These are phyloP conservation scores for pig (Sus scrofa) DNA, from an alignment of 2,113 vertebrate species.

Conservation along the genomic window DNA sequence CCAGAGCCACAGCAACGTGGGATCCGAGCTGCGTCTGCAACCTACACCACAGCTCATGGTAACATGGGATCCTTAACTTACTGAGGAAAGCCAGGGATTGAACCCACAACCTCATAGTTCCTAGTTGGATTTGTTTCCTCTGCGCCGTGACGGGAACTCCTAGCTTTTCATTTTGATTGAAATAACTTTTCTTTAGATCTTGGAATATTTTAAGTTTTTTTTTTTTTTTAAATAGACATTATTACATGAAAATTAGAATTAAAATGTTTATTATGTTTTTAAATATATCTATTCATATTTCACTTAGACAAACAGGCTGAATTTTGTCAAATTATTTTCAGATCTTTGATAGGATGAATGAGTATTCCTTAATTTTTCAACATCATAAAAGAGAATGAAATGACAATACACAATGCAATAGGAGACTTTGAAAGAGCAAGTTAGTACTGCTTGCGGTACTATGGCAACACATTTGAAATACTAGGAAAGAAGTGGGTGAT, in stretches of 20 bases:
- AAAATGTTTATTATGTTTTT: too few species aligned
- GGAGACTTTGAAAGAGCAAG: background rate
- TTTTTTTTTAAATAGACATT: background rate
- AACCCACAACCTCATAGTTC: too few species aligned
- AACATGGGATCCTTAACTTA: too few species aligned
- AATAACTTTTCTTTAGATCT: background rate
- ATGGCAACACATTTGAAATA: background rate
- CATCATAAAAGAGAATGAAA: background rate
- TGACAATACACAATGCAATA: background rate
- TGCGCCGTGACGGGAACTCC: too few species aligned
- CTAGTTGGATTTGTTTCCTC: too few species aligned
- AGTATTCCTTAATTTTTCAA: background rate
- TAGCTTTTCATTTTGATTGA: background rate
- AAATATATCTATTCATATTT: background rate
- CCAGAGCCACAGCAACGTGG: too few species aligned
- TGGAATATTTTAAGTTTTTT: background rate
- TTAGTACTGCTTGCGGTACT: background rate
- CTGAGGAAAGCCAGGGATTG: too few species aligned
- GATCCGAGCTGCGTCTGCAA: too few species aligned
- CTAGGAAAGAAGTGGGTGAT: background rate
- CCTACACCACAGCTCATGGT: too few species aligned
- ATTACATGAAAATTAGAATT: background rate
- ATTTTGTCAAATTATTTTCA: background rate
- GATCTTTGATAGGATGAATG: background rate
- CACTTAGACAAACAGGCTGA: background rate